Percentiles rank a stretch among this genome's conserved stretches.
These are phyloP conservation scores for Cheilosia soror DNA, from an alignment of 2,888 invertebrate genomes.

Conservation along the genomic window DNA sequence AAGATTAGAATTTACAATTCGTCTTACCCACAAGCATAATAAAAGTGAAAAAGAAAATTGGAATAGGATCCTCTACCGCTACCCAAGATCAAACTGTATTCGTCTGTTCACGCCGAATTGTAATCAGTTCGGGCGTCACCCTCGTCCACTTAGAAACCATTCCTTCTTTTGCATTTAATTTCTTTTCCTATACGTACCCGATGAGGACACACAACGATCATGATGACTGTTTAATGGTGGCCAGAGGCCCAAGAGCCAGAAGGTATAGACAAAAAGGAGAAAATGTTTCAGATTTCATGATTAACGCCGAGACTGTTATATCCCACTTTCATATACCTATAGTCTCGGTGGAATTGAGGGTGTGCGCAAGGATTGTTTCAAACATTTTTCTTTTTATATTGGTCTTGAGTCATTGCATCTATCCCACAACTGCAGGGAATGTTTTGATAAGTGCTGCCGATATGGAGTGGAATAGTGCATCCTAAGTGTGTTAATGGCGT, in stretches of 20 bases:
- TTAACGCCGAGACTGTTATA: conserved; percentile 56
- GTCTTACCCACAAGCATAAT: conserved; percentile 27
- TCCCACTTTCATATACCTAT: conserved; percentile 5
- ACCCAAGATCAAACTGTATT: conserved; percentile 66
- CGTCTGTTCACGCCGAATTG: conserved; percentile 35
- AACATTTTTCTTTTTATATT: conserved; percentile 11
- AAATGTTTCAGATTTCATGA: conserved; percentile 70
- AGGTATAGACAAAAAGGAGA: conserved; percentile 15
- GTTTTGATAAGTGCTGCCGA: conserved; percentile 72
- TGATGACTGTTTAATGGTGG: conserved; percentile 65
- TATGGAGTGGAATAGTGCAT: conserved; percentile 61
- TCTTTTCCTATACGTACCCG: conserved; percentile 10
- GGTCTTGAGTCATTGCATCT: conserved; percentile 28
- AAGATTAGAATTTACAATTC: conserved; percentile 64
- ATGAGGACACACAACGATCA: conserved; percentile 60
- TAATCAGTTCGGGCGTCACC: conserved; percentile 72
- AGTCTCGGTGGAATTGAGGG: conserved; percentile 33
- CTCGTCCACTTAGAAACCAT: conserved; percentile 66
- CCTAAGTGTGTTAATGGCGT: conserved; percentile 72
- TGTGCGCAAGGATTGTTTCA: conserved; percentile 40
- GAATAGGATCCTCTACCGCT: conserved; percentile 58
- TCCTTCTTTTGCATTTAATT: conserved; percentile 47
- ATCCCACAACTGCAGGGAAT: conserved; percentile 59
- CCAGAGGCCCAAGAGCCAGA: conserved; percentile 37
- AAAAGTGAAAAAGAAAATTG: conserved; percentile 20